Evolutionary conservation across 2,888 invertebrate species (phyloP).

Genomic region (Folsomia manolachei): DNA sequence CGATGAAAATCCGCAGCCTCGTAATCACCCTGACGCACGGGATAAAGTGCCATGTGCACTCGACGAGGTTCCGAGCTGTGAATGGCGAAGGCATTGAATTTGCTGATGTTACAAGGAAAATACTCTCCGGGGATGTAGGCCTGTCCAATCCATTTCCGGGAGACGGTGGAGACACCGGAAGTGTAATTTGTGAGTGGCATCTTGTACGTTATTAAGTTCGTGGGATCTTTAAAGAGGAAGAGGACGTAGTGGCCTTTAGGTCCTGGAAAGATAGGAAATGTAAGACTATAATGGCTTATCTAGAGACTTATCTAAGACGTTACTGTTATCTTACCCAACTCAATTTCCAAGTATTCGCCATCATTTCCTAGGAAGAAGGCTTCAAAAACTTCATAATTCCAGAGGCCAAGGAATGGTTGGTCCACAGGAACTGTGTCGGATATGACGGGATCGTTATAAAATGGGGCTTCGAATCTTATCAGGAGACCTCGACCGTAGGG

Average conservation of each 20-base stretch:
- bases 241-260: constrained; percentile 12
- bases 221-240: background rate
- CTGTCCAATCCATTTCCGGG: background rate
- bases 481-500: background rate
- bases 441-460: background rate
- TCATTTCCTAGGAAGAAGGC: constrained; percentile 11
- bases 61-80: constrained; percentile 10
- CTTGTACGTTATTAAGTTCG: constrained; percentile 5
- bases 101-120: background rate
- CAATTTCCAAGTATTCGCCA: constrained; percentile 18
- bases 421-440: background rate
- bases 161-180: background rate
- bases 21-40: background rate
- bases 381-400: constrained; percentile 17
- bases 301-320: too few relatives aligned
- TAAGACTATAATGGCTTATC: too few relatives aligned
- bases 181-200: constrained; percentile 9
- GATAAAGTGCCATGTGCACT: constrained; percentile 12
- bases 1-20: constrained; percentile 10
- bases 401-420: constrained; percentile 4
- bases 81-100: constrained; percentile 8
- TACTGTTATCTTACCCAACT: too few relatives aligned
- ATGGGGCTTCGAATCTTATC: background rate
- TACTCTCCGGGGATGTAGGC: constrained; percentile 7
- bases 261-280: too few relatives aligned